Conservation (phyloP, 1,140 invertebrate genomes). For the Listronotus bonariensis region DNA sequence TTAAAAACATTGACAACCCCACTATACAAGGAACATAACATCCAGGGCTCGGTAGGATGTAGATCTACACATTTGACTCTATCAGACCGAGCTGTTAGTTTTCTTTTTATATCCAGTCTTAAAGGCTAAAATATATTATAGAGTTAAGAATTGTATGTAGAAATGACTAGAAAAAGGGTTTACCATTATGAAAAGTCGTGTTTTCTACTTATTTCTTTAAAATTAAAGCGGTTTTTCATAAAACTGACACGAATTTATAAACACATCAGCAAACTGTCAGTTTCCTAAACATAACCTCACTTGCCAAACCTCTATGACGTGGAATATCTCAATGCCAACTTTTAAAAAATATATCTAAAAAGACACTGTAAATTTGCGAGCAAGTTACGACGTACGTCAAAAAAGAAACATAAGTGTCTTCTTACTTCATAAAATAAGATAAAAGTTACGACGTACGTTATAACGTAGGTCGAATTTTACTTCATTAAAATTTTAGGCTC, state of each 20-base stretch:
- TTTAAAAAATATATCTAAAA: neutral
- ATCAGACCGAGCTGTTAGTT: conserved; percentile 95
- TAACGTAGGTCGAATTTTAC: no score
- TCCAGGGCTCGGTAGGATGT: conserved; percentile 97
- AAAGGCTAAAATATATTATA: conserved; percentile 72
- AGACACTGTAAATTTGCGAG: no score
- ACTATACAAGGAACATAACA: conserved; percentile 96
- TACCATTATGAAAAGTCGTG: conserved; percentile 4
- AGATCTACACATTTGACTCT: conserved; percentile 98
- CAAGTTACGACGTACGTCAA: no score
- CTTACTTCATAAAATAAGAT: no score
- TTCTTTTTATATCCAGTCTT: conserved; percentile 96
- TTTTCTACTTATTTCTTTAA: conserved; percentile 5
- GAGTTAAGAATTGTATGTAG: neutral
- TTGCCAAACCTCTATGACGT: conserved; percentile 9
- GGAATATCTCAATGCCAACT: conserved; percentile 5
- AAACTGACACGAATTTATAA: conserved; percentile 32
- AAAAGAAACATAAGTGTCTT: no score
- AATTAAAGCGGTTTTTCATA: conserved; percentile 6
- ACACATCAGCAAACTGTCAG: conserved; percentile 34
- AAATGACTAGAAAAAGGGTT: neutral
- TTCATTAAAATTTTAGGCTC: no score
- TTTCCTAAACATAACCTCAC: conserved; percentile 15
- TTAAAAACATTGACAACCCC: conserved; percentile 99
- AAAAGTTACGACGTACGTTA: no score